phyloP scores from a whole-genome alignment of 2,797 vertebrate species.

The Arctocebus calabarensis region DNA sequence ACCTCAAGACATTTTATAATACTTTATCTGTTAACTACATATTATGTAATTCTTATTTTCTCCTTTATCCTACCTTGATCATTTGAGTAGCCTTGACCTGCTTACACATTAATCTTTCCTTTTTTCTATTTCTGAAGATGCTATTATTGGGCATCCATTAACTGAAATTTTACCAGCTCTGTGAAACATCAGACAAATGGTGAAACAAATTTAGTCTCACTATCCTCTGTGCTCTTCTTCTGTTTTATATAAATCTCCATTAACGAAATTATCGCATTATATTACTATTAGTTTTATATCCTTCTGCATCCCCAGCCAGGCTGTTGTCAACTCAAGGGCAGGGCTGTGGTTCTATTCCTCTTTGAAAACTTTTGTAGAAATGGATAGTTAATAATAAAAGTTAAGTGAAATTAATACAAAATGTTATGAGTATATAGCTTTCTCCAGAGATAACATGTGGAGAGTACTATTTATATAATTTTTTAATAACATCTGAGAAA shows the following conservation, averaged over 20 bases:
- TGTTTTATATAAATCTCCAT: not conserved
- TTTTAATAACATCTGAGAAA: not conserved
- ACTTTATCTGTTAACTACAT: not conserved
- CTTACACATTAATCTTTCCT: not conserved
- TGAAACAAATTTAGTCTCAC: not conserved
- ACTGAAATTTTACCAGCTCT: not conserved
- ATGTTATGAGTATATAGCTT: not conserved
- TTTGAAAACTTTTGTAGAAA: not conserved
- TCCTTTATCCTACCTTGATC: not conserved
- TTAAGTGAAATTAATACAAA: not conserved
- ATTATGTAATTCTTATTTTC: not conserved
- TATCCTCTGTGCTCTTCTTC: not conserved
- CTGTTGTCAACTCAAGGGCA: not conserved
- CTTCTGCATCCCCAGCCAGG: not conserved
- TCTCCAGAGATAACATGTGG: not conserved
- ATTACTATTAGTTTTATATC: not conserved
- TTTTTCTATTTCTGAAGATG: conserved; percentile 15
- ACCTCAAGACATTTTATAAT: too few relatives aligned
- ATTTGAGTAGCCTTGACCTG: not conserved
- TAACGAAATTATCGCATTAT: not conserved
- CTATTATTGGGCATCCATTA: not conserved
- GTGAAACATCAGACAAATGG: not conserved
- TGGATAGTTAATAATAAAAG: not conserved
- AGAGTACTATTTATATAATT: not conserved
- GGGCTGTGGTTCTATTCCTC: not conserved